Conservation (phyloP, 2,888 invertebrate species). For the Aspidiotus destructor region DNA sequence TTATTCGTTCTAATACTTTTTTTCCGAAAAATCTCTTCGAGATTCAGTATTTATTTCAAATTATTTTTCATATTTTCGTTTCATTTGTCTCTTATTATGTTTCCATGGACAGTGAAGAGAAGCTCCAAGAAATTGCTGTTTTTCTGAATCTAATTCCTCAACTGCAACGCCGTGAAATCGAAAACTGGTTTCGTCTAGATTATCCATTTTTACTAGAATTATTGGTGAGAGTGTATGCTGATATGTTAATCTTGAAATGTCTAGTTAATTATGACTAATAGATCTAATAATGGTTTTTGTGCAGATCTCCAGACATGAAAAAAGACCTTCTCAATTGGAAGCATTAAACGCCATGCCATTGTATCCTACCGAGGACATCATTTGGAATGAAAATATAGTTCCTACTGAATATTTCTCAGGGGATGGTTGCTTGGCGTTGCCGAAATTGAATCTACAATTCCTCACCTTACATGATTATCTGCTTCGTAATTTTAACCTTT, state of each 20-base stretch:
- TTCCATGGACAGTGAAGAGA: conserved; percentile 52
- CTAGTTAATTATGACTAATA: not conserved
- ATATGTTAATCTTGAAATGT: not conserved
- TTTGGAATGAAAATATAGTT: conserved; percentile 99
- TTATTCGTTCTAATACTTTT: not conserved
- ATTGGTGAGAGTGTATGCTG: conserved; percentile 51
- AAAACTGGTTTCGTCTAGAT: conserved; percentile 69
- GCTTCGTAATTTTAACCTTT: conserved; percentile 91
- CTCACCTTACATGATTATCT: conserved; percentile 96
- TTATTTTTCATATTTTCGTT: conserved; percentile 22
- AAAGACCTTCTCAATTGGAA: conserved; percentile 82
- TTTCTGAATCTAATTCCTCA: conserved; percentile 78
- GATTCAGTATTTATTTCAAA: no score
- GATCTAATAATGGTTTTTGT: not conserved
- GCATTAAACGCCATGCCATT: conserved; percentile 95
- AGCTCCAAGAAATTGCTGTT: conserved; percentile 73
- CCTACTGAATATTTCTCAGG: conserved; percentile 96
- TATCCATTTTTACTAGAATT: conserved; percentile 74
- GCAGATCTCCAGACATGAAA: conserved; percentile 73
- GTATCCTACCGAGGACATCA: conserved; percentile 94
- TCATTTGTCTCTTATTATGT: conserved; percentile 26
- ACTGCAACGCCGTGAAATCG: conserved; percentile 55
- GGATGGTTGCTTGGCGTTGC: conserved; percentile 88
- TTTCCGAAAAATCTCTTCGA: conserved; percentile 1
- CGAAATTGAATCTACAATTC: conserved; percentile 96